These are phyloP conservation scores for Luperina testacea DNA, from an alignment of 2,888 invertebrate species.

Conservation along the genomic window DNA sequence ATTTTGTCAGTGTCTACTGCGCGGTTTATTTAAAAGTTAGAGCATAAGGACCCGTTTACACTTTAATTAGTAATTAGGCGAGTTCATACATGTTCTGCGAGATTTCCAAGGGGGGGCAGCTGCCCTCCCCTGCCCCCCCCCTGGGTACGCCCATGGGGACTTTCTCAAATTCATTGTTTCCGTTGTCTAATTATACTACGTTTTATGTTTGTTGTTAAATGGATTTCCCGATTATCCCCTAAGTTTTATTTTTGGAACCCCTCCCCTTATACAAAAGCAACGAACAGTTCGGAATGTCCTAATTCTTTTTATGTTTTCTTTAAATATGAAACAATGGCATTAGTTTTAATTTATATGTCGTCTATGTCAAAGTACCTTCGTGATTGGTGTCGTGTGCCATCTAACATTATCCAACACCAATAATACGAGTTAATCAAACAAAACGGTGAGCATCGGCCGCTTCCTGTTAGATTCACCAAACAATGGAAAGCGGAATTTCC, in stretches of 20 bases:
- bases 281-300: too few species aligned
- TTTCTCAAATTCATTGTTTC: background rate
- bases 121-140: too few species aligned
- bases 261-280: too few species aligned
- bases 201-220: background rate
- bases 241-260: background rate
- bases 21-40: too few species aligned
- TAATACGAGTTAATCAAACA: slow-evolving; percentile 50
- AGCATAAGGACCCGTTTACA: too few species aligned
- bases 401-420: slow-evolving; percentile 32
- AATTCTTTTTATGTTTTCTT: background rate
- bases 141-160: too few species aligned
- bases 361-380: background rate
- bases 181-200: background rate
- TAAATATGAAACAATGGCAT: background rate
- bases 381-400: background rate
- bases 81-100: too few species aligned
- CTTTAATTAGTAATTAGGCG: too few species aligned
- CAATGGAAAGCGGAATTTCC: slow-evolving; percentile 81
- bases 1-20: too few species aligned
- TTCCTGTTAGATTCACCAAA: slow-evolving; percentile 68
- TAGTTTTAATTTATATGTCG: background rate
- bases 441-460: slow-evolving; percentile 50
- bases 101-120: too few species aligned
- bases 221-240: background rate